These are phyloP conservation scores for Smutsia gigantea DNA, from an alignment of 2,797 vertebrate genomes.

Conservation along the genomic window DNA sequence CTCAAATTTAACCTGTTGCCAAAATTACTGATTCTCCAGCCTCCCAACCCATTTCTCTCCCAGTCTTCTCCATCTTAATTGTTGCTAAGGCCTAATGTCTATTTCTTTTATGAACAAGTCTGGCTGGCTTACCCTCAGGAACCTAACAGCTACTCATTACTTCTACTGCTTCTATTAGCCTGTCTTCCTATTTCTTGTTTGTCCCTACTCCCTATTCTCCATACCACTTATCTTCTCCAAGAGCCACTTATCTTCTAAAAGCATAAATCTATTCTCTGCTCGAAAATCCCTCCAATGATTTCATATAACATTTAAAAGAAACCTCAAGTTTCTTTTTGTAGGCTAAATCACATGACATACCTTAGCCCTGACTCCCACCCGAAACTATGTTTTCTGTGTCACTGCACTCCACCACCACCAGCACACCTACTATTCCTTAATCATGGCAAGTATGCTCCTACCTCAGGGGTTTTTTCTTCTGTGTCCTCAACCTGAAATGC, in stretches of 20 bases:
- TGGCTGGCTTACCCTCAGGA: background rate
- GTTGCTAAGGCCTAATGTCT: background rate
- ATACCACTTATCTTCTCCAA: background rate
- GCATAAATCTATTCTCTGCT: background rate
- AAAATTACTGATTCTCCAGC: background rate
- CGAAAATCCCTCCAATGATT: background rate
- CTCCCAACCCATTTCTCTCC: background rate
- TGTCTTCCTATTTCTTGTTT: background rate
- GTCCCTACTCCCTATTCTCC: background rate
- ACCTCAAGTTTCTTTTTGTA: background rate
- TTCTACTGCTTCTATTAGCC: background rate
- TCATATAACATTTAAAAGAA: background rate
- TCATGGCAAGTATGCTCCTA: background rate
- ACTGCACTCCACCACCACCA: background rate
- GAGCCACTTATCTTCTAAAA: background rate
- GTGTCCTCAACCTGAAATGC: background rate
- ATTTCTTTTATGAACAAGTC: background rate
- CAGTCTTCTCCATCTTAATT: background rate
- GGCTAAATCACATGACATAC: background rate
- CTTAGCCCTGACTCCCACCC: background rate
- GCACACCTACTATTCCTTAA: background rate
- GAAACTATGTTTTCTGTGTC: background rate
- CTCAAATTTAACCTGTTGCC: background rate
- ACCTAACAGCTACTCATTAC: background rate
- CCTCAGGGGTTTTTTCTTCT: background rate